A percentile compares a stretch with the other conserved stretches of the same genome.
Evolutionary conservation across 2,888 invertebrate genomes (phyloP).

Genomic region (Amaurobius ferox): DNA sequence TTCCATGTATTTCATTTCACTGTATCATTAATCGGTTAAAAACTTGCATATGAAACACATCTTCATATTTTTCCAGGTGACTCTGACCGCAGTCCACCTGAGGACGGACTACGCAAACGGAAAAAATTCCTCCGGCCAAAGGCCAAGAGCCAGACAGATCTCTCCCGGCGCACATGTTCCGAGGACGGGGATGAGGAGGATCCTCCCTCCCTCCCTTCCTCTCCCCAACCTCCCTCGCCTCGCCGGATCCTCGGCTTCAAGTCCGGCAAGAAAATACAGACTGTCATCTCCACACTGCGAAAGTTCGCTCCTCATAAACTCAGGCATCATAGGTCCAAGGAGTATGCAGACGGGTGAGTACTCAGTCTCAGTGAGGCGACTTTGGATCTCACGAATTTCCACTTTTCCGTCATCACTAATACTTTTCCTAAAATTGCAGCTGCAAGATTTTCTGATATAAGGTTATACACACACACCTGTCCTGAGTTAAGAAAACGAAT

Average conservation of each 20-base stretch:
- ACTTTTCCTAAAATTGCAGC: no score
- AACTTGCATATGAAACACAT: no score
- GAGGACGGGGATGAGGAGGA: slow-evolving; percentile 32
- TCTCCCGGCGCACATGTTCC: slow-evolving; percentile 4
- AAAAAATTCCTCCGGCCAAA: slow-evolving; percentile 52
- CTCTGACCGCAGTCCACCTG: slow-evolving; percentile 56
- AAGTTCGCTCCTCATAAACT: slow-evolving; percentile 46
- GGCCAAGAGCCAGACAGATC: slow-evolving; percentile 65
- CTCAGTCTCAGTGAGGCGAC: no score
- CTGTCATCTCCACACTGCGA: slow-evolving; percentile 70
- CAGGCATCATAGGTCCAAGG: not conserved
- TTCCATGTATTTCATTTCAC: no score
- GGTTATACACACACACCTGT: no score
- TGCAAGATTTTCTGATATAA: no score
- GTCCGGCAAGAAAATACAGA: slow-evolving; percentile 69
- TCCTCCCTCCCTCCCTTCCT: slow-evolving; percentile 21
- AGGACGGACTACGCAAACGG: slow-evolving; percentile 48
- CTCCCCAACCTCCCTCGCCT: slow-evolving; percentile 36
- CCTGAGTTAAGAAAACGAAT: no score
- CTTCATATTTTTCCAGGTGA: slow-evolving; percentile 47
- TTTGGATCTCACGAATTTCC: no score
- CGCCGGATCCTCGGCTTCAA: slow-evolving; percentile 54
- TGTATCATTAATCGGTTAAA: no score
- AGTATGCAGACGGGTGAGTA: not conserved
- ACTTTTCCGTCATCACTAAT: no score